Conservation (phyloP, 2,113 vertebrate species). For the Octodon degus region DNA sequence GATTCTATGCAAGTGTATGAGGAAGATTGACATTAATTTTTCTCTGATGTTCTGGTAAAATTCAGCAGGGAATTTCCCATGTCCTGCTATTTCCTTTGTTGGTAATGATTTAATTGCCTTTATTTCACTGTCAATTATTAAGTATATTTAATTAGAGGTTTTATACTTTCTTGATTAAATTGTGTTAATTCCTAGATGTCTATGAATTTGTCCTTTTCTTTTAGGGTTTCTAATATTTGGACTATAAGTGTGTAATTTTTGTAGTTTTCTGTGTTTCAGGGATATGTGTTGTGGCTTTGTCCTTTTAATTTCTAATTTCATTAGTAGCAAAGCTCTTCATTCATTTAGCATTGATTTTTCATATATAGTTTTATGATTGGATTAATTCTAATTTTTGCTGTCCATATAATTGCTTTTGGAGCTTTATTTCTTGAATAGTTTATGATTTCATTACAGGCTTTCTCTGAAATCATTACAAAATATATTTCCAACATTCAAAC, state of each 20-base stretch:
- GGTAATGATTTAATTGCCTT: background rate
- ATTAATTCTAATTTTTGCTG: background rate
- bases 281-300: background rate
- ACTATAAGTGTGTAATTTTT: background rate
- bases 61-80: background rate
- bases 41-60: background rate
- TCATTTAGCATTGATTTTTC: background rate
- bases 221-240: background rate
- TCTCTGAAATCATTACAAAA: background rate
- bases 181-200: background rate
- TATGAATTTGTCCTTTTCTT: background rate
- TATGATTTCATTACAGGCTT: background rate
- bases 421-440: background rate
- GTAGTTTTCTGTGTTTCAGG: background rate
- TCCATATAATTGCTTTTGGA: background rate
- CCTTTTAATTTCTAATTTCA: background rate
- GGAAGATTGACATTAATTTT: background rate
- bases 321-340: background rate
- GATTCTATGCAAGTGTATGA: background rate
- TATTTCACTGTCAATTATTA: background rate
- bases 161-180: background rate
- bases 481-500: background rate
- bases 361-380: background rate
- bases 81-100: background rate
- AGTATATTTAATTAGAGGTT: background rate